These are phyloP conservation scores for Lasioglossum marginatum DNA, from an alignment of 2,888 invertebrate genomes.

Conservation along the genomic window DNA sequence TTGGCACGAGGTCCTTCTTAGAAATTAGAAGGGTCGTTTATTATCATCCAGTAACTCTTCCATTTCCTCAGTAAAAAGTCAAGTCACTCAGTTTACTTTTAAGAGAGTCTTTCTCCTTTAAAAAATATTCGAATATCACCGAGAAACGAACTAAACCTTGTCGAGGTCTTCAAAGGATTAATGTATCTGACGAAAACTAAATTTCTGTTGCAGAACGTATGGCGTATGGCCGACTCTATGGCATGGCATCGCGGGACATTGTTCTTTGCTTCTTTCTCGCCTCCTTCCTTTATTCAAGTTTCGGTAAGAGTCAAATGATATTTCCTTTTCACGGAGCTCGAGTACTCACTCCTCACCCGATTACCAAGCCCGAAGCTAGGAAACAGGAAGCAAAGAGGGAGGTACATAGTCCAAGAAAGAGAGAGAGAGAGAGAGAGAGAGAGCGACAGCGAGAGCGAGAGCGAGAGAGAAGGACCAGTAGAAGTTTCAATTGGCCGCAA, in stretches of 20 bases:
- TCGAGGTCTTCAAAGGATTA: not conserved
- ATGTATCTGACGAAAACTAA: not conserved
- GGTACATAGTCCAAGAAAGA: not conserved
- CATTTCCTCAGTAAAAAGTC: not conserved
- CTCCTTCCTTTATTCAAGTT: constrained; percentile 69
- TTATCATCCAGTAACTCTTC: too few relatives aligned
- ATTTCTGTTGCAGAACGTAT: constrained; percentile 70
- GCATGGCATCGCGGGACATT: constrained; percentile 77
- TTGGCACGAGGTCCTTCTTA: too few relatives aligned
- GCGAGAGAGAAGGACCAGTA: not conserved
- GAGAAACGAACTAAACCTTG: too few relatives aligned
- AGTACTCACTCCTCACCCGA: constrained; percentile 27
- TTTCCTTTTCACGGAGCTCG: constrained; percentile 16
- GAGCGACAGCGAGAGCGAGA: not conserved
- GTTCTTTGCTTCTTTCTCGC: constrained; percentile 71
- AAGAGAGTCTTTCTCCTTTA: not conserved
- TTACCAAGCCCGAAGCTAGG: not conserved
- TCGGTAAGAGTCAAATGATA: constrained; percentile 71
- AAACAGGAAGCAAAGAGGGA: not conserved
- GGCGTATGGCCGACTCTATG: constrained; percentile 75
- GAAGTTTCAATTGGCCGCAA: constrained; percentile 47
- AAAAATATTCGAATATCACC: not conserved
- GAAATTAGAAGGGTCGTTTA: too few relatives aligned
- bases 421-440: not conserved
- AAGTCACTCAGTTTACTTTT: not conserved